Evolutionary conservation across 2,888 invertebrate species (phyloP), one percentile per base, ranked within the genome.

Genomic region (Cryptocheilus praepositus): DNA sequence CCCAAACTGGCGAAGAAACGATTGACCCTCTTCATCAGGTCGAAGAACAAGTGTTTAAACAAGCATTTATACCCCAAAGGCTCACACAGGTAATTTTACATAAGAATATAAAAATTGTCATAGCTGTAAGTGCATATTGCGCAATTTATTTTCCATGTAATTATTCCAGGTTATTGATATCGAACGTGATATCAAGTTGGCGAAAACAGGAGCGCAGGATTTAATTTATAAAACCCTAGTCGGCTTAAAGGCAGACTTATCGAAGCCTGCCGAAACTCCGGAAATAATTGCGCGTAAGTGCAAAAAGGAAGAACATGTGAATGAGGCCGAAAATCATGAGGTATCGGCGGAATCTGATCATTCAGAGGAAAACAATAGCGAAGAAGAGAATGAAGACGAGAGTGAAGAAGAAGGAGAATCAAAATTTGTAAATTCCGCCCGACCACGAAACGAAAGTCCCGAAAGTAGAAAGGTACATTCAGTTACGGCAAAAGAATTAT

Each of bases 31-130:
- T 94, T 80, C 74, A 85, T 28, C 94, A 96, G 81, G 91, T 97
- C 56, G 96, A 97, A 80, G 96, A 97, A 81, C 96, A 96, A 89
- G 96, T 97, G 2, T 99, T 99, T 89, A 96, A 97, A 87, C 93
- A 95, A 86, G 93, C 95, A 3, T 99, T 93, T 87, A 99, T 99
- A 88, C 99, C 99, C 0, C 95, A 97, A 86, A 93, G 95, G 75
- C 91, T 99, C 64, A 95, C 94, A 76, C 96, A 99, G 91, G 98
- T 96, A 83, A 87, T 54, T 52, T 21, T 52, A 21, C 3, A 52
- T 3, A 3, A 4, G 13, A 5, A 11, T 3, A n/a, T 49, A n/a
- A 3, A 4, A 1, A 49, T 52, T 18, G 3, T 2, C 13, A 19
- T 52, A 13, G 18, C 2, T 52, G 19, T 52, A 52, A 1, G 57